Evolutionary conservation across 2,797 vertebrate species (phyloP), one percentile per base, ranked within the genome.

Genomic region (Lagocephalus sceleratus): DNA sequence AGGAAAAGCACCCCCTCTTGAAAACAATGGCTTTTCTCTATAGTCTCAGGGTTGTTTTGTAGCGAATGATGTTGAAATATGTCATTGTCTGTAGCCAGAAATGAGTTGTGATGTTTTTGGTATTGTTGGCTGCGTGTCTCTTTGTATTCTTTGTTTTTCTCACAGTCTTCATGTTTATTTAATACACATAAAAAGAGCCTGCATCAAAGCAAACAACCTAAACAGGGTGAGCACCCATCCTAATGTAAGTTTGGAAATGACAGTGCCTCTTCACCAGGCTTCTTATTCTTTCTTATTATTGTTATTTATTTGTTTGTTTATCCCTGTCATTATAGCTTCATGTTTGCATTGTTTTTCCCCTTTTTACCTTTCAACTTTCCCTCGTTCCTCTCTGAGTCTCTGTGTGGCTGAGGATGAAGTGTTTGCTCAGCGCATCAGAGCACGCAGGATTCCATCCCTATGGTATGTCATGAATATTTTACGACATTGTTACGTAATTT

Each of bases 391-490:
- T 73, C 57, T 19, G 46, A 47, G 68, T 64, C 60, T 74, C 55
- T 44, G 63, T 76, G 76, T 55, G 72, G 76, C 73, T 76, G 38
- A 62, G 61, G 60, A 53, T 21, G 44, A 84, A 89, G 68, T 85
- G 87, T 87, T 78, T 77, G 68, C 85, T 88, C 88, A 87, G 89
- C 88, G 74, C 72, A 83, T 71, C 63, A 71, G 75, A 78, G 75
- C 57, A 64, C 53, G 79, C 74, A 84, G 79, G 71, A 82, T 71
- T 68, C 68, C 62, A 47, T 86, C 81, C 82, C 75, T 54, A 71
- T 70, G 71, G 81, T 78, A 60, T 59, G 57, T 47, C 74, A 88
- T 88, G 83, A 88, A 89, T 89, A 87, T 88, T 88, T 89, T 78
- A 88, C 81, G 56, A 83, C 52, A 74, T 70, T 78, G 68, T 87